phyloP scores from a whole-genome alignment of 2,888 invertebrate genomes.

The Xanthia togata region DNA sequence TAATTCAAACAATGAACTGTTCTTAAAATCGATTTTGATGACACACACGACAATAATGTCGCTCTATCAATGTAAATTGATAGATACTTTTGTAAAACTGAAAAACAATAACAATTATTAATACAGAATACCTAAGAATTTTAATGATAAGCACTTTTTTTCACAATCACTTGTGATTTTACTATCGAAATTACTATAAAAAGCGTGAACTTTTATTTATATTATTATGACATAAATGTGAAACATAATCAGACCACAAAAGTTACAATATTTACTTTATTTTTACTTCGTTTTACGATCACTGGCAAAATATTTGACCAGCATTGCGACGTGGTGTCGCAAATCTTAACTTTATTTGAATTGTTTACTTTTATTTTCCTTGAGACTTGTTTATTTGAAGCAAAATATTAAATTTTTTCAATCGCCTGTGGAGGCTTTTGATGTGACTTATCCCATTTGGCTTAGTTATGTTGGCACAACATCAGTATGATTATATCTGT shows the following conservation, averaged over 20 bases:
- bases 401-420: conserved; percentile 43
- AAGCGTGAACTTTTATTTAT: conserved; percentile 44
- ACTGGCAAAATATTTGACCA: conserved; percentile 72
- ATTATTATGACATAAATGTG: conserved; percentile 57
- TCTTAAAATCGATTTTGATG: neutral
- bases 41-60: neutral
- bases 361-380: conserved; percentile 64
- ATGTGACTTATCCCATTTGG: conserved; percentile 30
- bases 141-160: neutral
- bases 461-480: neutral
- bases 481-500: neutral
- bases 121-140: too few species aligned
- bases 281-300: conserved; percentile 76
- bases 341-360: conserved; percentile 71
- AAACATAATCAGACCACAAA: conserved; percentile 70
- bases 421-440: conserved; percentile 33
- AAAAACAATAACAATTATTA: neutral
- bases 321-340: conserved; percentile 70
- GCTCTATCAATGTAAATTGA: neutral
- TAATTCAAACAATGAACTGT: neutral
- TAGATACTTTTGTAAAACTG: neutral
- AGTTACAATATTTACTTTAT: conserved; percentile 72
- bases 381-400: conserved; percentile 56
- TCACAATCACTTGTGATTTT: conserved; percentile 11
- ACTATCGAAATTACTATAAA: conserved; percentile 36